These are phyloP conservation scores for Cryptus viduatorius DNA, from an alignment of 2,888 invertebrate genomes.

Conservation along the genomic window DNA sequence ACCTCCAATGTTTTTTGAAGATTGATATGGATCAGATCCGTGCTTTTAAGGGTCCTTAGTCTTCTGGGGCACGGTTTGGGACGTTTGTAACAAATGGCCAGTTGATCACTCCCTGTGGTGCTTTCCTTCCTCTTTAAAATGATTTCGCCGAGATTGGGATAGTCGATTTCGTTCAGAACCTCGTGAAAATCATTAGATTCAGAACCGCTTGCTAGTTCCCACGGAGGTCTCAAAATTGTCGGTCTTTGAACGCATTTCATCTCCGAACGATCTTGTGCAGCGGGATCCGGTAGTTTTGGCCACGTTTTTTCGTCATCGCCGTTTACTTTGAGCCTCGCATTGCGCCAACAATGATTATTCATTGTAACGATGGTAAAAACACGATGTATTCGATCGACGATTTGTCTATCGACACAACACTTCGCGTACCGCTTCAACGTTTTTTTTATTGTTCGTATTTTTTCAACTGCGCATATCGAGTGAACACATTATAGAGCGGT, in stretches of 20 bases:
- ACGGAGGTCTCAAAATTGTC: background rate
- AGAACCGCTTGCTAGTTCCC: background rate
- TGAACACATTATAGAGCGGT: background rate
- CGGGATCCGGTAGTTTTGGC: slow-evolving; percentile 50
- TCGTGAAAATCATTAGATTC: background rate
- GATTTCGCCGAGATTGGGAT: slow-evolving; percentile 66
- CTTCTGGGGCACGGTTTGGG: background rate
- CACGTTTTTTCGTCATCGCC: slow-evolving; percentile 52
- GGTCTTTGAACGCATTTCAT: background rate
- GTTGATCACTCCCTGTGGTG: slow-evolving; percentile 1
- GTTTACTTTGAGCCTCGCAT: slow-evolving; percentile 17
- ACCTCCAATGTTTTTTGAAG: slow-evolving; percentile 72
- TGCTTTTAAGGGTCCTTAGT: slow-evolving; percentile 56
- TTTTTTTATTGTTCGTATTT: too few relatives aligned
- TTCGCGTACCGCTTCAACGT: too few relatives aligned
- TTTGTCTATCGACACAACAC: background rate
- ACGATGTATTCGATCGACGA: background rate
- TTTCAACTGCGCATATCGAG: slow-evolving; percentile 3
- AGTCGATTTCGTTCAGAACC: slow-evolving; percentile 58
- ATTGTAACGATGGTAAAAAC: slow-evolving; percentile 19
- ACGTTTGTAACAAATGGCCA: slow-evolving; percentile 23
- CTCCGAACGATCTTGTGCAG: background rate
- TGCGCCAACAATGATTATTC: slow-evolving; percentile 60
- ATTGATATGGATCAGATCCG: slow-evolving; percentile 70
- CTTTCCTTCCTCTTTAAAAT: slow-evolving; percentile 51